These are phyloP conservation scores for Micrasema longulum DNA, from an alignment of 1,140 invertebrate genomes.

Conservation along the genomic window DNA sequence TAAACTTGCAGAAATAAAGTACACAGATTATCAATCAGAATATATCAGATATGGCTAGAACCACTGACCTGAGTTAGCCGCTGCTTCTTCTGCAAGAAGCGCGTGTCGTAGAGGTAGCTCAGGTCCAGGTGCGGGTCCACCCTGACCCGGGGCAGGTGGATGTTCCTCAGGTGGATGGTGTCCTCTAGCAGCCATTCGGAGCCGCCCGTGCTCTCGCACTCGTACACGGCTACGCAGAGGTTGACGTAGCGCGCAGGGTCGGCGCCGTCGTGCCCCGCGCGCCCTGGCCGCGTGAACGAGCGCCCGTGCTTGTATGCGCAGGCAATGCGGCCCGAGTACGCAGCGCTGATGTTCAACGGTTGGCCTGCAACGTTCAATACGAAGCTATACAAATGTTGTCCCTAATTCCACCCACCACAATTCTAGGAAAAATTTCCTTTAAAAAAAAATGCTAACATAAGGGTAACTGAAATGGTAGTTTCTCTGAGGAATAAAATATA, in stretches of 20 bases:
- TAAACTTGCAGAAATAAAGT: too few species aligned
- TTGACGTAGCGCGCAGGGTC: conserved; percentile 91
- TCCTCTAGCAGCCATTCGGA: conserved; percentile 99
- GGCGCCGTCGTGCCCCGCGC: conserved; percentile 53
- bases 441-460: too few species aligned
- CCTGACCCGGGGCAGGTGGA: conserved; percentile 84
- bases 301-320: conserved; percentile 95
- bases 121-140: conserved; percentile 85
- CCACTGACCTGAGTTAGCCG: conserved; percentile 75
- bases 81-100: conserved; percentile 84
- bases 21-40: too few species aligned
- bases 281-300: conserved; percentile 80
- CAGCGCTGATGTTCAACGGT: conserved; percentile 94
- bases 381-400: too few species aligned
- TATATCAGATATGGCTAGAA: too few species aligned
- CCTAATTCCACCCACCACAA: too few species aligned
- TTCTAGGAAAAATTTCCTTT: too few species aligned
- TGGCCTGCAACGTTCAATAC: conserved; percentile 76
- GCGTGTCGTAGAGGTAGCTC: conserved; percentile 84
- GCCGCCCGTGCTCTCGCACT: conserved; percentile 98
- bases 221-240: conserved; percentile 96
- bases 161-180: conserved; percentile 90
- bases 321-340: conserved; percentile 96
- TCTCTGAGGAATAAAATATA: too few species aligned
- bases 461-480: too few species aligned